Percentiles rank a stretch among this genome's conserved stretches.
Evolutionary conservation across 2,797 vertebrate species (phyloP).

Genomic region (Trematocara caparti): DNA sequence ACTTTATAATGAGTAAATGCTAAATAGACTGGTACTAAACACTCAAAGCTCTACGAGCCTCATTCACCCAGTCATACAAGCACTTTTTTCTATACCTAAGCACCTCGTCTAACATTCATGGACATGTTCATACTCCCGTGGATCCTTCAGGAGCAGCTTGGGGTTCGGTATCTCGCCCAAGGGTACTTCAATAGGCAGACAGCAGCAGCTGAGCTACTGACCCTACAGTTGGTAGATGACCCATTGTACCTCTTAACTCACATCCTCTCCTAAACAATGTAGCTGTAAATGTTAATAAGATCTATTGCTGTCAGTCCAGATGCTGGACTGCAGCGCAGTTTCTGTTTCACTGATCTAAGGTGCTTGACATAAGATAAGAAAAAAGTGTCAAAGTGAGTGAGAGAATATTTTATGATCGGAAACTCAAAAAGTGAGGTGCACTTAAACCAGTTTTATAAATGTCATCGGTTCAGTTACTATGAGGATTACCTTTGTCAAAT

Average conservation of each 20-base stretch:
- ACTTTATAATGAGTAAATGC: not conserved
- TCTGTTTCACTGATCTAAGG: not conserved
- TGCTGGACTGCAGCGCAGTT: not conserved
- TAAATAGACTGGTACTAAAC: not conserved
- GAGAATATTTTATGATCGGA: not conserved
- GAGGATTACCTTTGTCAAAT: not conserved
- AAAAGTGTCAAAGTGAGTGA: not conserved
- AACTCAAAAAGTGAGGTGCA: not conserved
- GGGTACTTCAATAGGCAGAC: not conserved
- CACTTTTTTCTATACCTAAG: not conserved
- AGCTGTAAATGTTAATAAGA: not conserved
- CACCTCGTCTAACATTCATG: not conserved
- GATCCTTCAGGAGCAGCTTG: not conserved
- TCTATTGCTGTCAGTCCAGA: not conserved
- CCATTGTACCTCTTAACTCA: not conserved
- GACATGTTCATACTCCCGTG: not conserved
- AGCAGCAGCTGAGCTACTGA: not conserved
- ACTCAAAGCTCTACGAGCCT: not conserved
- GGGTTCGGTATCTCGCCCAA: not conserved
- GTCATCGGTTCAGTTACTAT: not conserved
- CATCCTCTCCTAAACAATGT: not conserved
- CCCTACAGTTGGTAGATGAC: not conserved
- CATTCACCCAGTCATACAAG: not conserved
- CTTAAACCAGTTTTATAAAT: not conserved
- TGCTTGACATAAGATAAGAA: not conserved